Evolutionary conservation across 2,797 vertebrate species (phyloP).

Genomic region (Champsocephalus gunnari): DNA sequence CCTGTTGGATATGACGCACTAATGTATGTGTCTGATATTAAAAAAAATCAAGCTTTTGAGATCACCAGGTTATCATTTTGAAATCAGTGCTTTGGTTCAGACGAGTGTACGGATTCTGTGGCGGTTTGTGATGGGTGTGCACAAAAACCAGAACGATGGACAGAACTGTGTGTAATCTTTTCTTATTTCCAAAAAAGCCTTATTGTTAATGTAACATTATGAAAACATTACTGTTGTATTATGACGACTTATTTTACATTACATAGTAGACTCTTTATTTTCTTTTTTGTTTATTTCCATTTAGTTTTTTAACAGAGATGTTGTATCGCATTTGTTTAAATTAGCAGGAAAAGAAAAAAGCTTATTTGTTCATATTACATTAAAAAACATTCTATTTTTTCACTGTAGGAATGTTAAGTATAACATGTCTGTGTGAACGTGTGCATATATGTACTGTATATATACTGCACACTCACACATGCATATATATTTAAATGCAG

Average conservation of each 20-base stretch:
- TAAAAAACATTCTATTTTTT: conserved; percentile 98
- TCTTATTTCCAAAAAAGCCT: conserved; percentile 90
- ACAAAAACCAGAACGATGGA: conserved; percentile 75
- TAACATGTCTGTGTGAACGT: conserved; percentile 81
- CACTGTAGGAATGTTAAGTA: conserved; percentile 91
- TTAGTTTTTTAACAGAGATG: conserved; percentile 90
- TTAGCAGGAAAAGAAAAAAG: conserved; percentile 85
- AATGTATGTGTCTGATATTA: conserved; percentile 50
- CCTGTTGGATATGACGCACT: conserved; percentile 59
- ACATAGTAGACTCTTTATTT: conserved; percentile 80
- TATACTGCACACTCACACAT: conserved; percentile 74
- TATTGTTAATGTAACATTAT: conserved; percentile 88
- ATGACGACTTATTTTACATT: conserved; percentile 82
- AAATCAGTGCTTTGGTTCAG: conserved; percentile 60
- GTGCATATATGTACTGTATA: conserved; percentile 49
- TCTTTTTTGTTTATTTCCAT: conserved; percentile 72
- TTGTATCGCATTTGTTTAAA: conserved; percentile 83
- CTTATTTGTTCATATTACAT: conserved; percentile 95
- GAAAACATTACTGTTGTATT: conserved; percentile 84
- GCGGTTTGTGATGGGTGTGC: conserved; percentile 66
- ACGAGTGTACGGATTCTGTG: conserved; percentile 58
- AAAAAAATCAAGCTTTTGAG: conserved; percentile 52
- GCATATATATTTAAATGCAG: conserved; percentile 87
- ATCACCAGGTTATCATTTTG: conserved; percentile 54
- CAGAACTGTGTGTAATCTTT: conserved; percentile 84